phyloP scores from a whole-genome alignment of 1,140 invertebrate genomes.

The Drusus annulatus region DNA sequence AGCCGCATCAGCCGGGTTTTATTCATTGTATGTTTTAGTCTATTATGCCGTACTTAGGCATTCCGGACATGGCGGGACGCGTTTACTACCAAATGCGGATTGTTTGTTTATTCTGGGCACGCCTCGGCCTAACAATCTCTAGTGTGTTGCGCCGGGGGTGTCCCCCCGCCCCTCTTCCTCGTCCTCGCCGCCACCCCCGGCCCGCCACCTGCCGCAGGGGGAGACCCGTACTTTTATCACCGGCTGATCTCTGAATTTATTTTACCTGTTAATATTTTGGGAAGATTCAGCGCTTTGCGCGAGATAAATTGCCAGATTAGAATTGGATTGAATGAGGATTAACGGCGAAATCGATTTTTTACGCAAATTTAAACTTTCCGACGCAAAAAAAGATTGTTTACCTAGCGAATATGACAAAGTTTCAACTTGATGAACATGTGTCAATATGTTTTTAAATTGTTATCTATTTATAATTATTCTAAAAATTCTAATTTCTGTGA shows the following conservation, averaged over 20 bases:
- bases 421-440: no score
- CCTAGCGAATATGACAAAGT: no score
- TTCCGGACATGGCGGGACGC: constrained; percentile 47
- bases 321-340: constrained; percentile 1
- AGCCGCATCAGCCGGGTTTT: constrained; percentile 46
- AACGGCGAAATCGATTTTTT: not conserved
- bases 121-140: constrained; percentile 49
- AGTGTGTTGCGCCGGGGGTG: constrained; percentile 43
- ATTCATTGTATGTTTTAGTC: constrained; percentile 44
- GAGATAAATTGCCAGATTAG: no score
- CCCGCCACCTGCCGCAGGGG: not conserved
- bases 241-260: constrained; percentile 24
- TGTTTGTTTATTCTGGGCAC: constrained; percentile 53
- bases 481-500: no score
- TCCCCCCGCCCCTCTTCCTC: not conserved
- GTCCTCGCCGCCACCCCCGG: no score
- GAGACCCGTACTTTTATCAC: not conserved
- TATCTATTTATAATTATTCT: no score
- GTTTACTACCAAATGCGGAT: constrained; percentile 56
- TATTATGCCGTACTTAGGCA: constrained; percentile 46
- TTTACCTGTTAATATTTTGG: constrained; percentile 20
- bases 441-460: no score
- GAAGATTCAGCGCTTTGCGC: not conserved
- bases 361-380: no score
- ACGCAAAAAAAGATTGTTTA: no score